Evolutionary conservation across 2,113 vertebrate species (phyloP).

Genomic region (Carassius carassius): DNA sequence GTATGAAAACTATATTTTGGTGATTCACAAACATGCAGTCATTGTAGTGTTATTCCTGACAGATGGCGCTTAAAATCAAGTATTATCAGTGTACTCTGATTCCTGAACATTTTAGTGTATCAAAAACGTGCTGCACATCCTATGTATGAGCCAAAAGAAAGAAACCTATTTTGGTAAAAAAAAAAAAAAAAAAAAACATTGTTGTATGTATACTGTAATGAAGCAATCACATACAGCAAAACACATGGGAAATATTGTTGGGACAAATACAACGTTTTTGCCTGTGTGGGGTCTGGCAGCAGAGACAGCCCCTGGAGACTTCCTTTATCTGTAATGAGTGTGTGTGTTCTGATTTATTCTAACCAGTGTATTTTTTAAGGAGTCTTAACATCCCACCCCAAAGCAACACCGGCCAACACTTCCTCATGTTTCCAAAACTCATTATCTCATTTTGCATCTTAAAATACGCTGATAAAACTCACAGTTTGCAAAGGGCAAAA

Average conservation of each 20-base stretch:
- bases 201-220: neutral
- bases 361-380: constrained; percentile 24
- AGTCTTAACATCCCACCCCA: constrained; percentile 35
- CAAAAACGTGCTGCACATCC: neutral
- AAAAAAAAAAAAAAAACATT: neutral
- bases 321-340: constrained; percentile 35
- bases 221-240: neutral
- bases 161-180: neutral
- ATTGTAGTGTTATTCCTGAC: too few relatives aligned
- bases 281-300: neutral
- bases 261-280: neutral
- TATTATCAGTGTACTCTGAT: too few relatives aligned
- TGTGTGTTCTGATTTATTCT: constrained; percentile 41
- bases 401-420: constrained; percentile 4
- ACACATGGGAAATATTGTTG: neutral
- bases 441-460: constrained; percentile 36
- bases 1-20: too few relatives aligned
- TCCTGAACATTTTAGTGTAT: neutral
- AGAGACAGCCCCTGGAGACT: neutral
- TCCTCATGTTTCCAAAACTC: constrained; percentile 14
- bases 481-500: constrained; percentile 22
- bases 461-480: neutral
- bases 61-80: too few relatives aligned
- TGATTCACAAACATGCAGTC: too few relatives aligned
- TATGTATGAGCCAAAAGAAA: neutral